Conservation (phyloP, 2,797 vertebrate genomes). For the Aselliscus stoliczkanus region DNA sequence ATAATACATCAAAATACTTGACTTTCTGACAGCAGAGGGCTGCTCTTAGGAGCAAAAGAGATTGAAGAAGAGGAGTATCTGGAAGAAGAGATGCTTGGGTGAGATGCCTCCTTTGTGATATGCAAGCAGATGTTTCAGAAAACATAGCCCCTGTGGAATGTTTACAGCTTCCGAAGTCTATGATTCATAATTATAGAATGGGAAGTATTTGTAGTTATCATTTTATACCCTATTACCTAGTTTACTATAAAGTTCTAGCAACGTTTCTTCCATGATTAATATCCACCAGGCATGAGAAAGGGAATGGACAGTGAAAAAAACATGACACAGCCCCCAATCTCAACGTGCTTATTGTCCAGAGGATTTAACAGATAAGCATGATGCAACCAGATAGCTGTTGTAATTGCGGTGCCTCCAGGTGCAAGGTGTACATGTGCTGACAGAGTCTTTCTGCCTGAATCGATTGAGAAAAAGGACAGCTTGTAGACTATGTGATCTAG, state of each 20-base stretch:
- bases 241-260: neutral
- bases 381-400: neutral
- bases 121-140: neutral
- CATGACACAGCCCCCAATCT: neutral
- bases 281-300: neutral
- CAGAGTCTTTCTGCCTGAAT: neutral
- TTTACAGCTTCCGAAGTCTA: neutral
- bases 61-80: neutral
- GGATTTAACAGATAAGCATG: neutral
- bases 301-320: neutral
- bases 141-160: neutral
- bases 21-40: neutral
- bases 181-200: neutral
- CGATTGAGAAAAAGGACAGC: neutral
- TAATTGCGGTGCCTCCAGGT: neutral
- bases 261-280: neutral
- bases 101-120: neutral
- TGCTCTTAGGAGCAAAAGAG: neutral
- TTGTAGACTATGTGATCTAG: neutral
- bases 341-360: neutral
- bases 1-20: neutral
- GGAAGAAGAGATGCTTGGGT: neutral
- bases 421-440: fast-evolving
- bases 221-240: neutral
- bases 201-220: neutral